Percentiles rank a stretch among this genome's conserved stretches.
These are phyloP conservation scores for Drosophila ambigua DNA, from an alignment of 1,140 invertebrate species.

Conservation along the genomic window DNA sequence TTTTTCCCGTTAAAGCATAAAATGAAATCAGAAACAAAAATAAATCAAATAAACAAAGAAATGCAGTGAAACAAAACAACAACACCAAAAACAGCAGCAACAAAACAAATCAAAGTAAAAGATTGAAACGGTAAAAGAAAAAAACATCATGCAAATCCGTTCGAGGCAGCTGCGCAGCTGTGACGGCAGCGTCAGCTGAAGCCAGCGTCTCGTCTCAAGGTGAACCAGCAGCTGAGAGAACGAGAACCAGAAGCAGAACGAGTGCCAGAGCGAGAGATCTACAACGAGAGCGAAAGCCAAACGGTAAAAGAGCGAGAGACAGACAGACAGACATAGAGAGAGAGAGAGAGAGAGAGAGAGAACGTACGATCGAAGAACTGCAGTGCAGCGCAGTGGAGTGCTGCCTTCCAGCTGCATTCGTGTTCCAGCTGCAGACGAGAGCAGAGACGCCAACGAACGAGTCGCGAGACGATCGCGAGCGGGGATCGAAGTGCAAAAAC, in stretches of 20 bases:
- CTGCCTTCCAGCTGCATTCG: constrained; percentile 57
- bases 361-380: background rate
- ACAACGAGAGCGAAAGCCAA: constrained; percentile 15
- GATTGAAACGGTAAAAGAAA: constrained; percentile 2
- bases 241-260: constrained; percentile 4
- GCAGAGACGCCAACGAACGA: constrained; percentile 28
- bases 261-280: background rate
- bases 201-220: constrained; percentile 32
- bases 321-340: background rate
- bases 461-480: constrained; percentile 17
- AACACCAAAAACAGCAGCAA: background rate
- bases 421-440: constrained; percentile 62
- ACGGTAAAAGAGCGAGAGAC: constrained; percentile 5
- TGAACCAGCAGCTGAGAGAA: constrained; percentile 28
- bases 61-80: background rate
- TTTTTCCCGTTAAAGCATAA: background rate
- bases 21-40: background rate
- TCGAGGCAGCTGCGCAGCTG: constrained; percentile 69
- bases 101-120: constrained; percentile 11
- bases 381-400: constrained; percentile 2
- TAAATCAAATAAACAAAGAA: background rate
- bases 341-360: background rate
- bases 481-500: background rate
- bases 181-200: constrained; percentile 45
- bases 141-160: constrained; percentile 43